phyloP scores from a whole-genome alignment of 2,113 vertebrate species.

The Dicentrarchus labrax region DNA sequence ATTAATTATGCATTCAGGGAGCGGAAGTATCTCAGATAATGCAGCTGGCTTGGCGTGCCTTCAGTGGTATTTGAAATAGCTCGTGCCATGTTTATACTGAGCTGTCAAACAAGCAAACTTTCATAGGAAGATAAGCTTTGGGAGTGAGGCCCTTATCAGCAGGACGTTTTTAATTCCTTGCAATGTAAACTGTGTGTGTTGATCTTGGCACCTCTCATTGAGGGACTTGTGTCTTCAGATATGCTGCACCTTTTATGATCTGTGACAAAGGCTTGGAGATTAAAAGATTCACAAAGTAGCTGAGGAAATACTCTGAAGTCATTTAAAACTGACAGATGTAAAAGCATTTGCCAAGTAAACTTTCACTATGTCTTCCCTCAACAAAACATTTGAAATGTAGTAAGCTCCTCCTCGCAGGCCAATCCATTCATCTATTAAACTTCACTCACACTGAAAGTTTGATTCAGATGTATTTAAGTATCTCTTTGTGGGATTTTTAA shows the following conservation, averaged over 20 bases:
- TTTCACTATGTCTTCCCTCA: background rate
- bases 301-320: background rate
- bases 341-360: background rate
- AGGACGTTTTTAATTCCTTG: conserved; percentile 63
- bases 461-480: conserved; percentile 5
- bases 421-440: background rate
- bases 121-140: conserved; percentile 44
- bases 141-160: conserved; percentile 47
- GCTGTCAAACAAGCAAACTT: conserved; percentile 69
- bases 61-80: conserved; percentile 37
- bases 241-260: conserved; percentile 13
- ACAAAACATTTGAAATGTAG: background rate
- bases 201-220: conserved; percentile 53
- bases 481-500: background rate
- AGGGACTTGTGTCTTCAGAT: conserved; percentile 30
- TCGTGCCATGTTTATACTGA: conserved; percentile 61
- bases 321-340: background rate
- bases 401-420: background rate
- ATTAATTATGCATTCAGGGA: conserved; percentile 35
- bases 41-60: conserved; percentile 15
- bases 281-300: conserved; percentile 11
- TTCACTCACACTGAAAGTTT: background rate
- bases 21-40: conserved; percentile 19
- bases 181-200: conserved; percentile 66
- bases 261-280: conserved; percentile 20